Conservation (phyloP, 2,113 vertebrate genomes). For the Octodon degus region DNA sequence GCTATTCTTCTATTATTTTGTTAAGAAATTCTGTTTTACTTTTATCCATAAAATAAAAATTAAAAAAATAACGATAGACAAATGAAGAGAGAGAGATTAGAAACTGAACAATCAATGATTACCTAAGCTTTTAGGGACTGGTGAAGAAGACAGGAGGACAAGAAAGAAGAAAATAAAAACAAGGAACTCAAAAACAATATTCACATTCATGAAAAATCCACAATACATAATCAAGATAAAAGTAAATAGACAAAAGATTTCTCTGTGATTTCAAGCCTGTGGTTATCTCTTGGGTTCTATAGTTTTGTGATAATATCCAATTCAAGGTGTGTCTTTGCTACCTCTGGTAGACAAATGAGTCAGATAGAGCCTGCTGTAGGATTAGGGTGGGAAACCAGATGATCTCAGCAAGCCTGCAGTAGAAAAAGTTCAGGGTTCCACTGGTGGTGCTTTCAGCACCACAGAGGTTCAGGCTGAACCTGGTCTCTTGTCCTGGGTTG, state of each 20-base stretch:
- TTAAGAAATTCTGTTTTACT: too few relatives aligned
- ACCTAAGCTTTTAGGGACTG: neutral
- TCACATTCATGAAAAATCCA: neutral
- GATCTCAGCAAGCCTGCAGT: too few relatives aligned
- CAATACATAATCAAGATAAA: neutral
- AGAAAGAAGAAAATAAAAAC: neutral
- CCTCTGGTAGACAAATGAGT: neutral
- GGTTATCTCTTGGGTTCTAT: neutral
- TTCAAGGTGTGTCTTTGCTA: neutral
- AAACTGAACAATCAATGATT: neutral
- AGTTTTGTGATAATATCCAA: neutral
- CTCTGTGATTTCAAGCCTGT: neutral
- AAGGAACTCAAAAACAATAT: neutral
- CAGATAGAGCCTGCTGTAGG: neutral
- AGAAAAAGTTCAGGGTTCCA: neutral
- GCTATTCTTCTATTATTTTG: too few relatives aligned
- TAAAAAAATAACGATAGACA: too few relatives aligned
- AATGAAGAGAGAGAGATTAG: too few relatives aligned
- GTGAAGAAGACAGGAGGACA: neutral
- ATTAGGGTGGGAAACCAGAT: neutral
- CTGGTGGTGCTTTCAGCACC: neutral
- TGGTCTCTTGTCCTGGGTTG: neutral
- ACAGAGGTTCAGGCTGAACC: neutral
- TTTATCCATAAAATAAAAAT: too few relatives aligned
- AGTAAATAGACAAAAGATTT: neutral